Conservation (phyloP, 92 coral and sea anemone genomes). For the Diadumene lineata region DNA sequence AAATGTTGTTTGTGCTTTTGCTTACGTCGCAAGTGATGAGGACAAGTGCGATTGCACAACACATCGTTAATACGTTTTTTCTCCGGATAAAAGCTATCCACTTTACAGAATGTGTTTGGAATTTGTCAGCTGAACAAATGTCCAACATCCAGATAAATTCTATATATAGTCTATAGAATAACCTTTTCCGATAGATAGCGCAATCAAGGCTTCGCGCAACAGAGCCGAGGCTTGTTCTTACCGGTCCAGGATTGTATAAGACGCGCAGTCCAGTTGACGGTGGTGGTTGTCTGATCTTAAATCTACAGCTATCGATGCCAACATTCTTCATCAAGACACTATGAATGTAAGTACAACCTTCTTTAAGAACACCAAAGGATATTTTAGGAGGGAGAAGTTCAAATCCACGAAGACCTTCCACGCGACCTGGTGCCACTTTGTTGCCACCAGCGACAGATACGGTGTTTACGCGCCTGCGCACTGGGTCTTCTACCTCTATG, state of each 20-base stretch:
- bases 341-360: slow-evolving; percentile 85
- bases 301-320: slow-evolving; percentile 95
- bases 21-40: no score
- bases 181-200: no score
- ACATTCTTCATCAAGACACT: slow-evolving; percentile 80
- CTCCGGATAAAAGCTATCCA: no score
- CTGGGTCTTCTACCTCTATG: slow-evolving; percentile 78
- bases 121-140: no score
- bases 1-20: no score
- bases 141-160: no score
- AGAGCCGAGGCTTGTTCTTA: no score
- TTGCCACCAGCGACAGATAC: slow-evolving; percentile 90
- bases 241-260: slow-evolving; percentile 93
- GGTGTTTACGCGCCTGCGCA: slow-evolving; percentile 90
- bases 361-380: slow-evolving; percentile 88
- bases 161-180: no score
- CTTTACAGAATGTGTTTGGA: no score
- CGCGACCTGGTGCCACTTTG: slow-evolving; percentile 38
- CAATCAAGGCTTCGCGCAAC: no score
- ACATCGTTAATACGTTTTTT: no score
- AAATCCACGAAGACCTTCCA: slow-evolving; percentile 78
- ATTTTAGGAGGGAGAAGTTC: slow-evolving; percentile 91
- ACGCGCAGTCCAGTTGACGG: slow-evolving; percentile 91
- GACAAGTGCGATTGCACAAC: no score
- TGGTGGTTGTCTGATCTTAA: slow-evolving; percentile 90